phyloP scores from a whole-genome alignment of 2,797 vertebrate genomes.

The Taeniopygia guttata region DNA sequence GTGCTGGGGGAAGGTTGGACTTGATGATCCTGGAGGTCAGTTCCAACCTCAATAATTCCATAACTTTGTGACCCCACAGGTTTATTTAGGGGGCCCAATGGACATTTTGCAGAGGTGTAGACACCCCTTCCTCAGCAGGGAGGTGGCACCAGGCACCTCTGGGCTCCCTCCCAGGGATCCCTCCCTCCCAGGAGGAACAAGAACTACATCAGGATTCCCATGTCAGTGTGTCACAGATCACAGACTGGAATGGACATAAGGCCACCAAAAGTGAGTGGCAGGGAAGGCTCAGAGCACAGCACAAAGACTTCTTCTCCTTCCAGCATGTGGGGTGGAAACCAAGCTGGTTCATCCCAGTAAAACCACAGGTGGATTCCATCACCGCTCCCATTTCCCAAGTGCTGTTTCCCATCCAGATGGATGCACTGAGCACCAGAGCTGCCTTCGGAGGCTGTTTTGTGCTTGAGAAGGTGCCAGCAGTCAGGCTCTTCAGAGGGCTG shows the following conservation, averaged over 20 bases:
- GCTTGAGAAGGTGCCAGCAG: background rate
- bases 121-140: background rate
- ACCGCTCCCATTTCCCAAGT: background rate
- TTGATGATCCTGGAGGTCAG: no score
- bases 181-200: background rate
- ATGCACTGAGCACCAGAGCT: background rate
- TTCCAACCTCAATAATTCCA: no score
- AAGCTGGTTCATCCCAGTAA: background rate
- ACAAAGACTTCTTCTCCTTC: background rate
- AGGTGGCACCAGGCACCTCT: background rate
- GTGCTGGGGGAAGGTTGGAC: no score
- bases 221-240: background rate
- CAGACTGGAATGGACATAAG: background rate
- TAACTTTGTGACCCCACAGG: no score
- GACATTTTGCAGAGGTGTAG: no score
- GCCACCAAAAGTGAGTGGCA: background rate
- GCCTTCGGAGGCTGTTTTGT: background rate
- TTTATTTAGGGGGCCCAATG: no score
- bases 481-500: background rate
- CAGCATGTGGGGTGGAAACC: background rate
- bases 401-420: background rate
- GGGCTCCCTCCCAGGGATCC: background rate
- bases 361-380: background rate
- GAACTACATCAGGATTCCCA: background rate
- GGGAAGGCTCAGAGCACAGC: background rate